phyloP scores from a whole-genome alignment of 1,140 invertebrate species.

The Nomia melanderi region DNA sequence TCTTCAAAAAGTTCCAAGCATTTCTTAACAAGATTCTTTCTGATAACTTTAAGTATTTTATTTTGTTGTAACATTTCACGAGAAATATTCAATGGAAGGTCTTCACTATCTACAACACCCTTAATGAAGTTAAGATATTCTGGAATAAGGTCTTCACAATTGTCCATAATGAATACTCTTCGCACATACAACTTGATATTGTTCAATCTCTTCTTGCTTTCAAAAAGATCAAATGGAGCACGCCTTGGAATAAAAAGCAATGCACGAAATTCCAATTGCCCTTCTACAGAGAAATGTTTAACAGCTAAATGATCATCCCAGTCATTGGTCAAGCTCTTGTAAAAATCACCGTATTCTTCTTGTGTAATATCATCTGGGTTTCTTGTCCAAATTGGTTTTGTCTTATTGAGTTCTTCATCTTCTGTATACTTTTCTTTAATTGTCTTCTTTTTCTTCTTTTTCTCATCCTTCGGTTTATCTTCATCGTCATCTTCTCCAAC shows the following conservation, averaged over 20 bases:
- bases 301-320: slow-evolving; percentile 99
- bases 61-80: slow-evolving; percentile 99
- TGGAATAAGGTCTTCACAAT: slow-evolving; percentile 98
- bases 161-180: slow-evolving; percentile 99
- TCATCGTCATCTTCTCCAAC: slow-evolving; percentile 96
- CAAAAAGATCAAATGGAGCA: slow-evolving; percentile 98
- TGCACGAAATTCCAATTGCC: slow-evolving; percentile 98
- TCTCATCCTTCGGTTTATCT: slow-evolving; percentile 89
- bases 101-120: slow-evolving; percentile 99
- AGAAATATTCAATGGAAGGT: slow-evolving; percentile 98
- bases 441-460: slow-evolving; percentile 97
- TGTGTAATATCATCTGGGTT: slow-evolving; percentile 98
- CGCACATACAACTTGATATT: slow-evolving; percentile 99
- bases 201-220: slow-evolving; percentile 99
- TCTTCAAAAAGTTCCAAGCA: slow-evolving; percentile 98
- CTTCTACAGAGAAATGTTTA: slow-evolving; percentile 99
- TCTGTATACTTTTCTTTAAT: slow-evolving; percentile 99
- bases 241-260: slow-evolving; percentile 96
- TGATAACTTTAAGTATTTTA: slow-evolving; percentile 98
- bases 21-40: slow-evolving; percentile 99
- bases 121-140: slow-evolving; percentile 98
- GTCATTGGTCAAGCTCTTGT: slow-evolving; percentile 98
- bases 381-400: slow-evolving; percentile 99
- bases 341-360: slow-evolving; percentile 99
- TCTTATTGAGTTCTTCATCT: slow-evolving; percentile 99